Conservation (phyloP, 2,113 vertebrate species). For the Coregonus clupeaformis region DNA sequence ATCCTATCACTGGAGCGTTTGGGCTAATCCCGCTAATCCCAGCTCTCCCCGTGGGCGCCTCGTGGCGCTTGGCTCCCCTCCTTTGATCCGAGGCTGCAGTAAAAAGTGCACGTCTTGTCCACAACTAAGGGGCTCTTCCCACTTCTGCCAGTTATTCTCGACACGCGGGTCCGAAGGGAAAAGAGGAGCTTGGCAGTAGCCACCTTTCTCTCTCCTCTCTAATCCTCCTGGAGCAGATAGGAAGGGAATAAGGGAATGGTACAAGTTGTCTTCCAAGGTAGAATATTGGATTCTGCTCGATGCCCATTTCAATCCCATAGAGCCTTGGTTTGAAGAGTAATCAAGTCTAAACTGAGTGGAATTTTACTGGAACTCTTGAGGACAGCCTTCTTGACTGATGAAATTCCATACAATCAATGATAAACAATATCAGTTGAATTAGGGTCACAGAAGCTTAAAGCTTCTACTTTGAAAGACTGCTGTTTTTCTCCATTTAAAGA, state of each 20-base stretch:
- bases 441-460: background rate
- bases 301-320: constrained; percentile 28
- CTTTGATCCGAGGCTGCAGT: constrained; percentile 50
- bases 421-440: constrained; percentile 7
- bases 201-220: constrained; percentile 6
- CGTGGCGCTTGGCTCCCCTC: constrained; percentile 36
- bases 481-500: background rate
- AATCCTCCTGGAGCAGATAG: constrained; percentile 44
- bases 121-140: constrained; percentile 3
- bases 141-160: constrained; percentile 25
- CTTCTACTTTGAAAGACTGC: background rate
- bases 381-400: background rate
- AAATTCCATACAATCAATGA: constrained; percentile 16
- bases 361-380: constrained; percentile 11
- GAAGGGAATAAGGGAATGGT: constrained; percentile 10
- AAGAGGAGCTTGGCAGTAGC: constrained; percentile 47
- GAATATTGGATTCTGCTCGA: constrained; percentile 37
- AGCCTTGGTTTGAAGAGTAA: constrained; percentile 33
- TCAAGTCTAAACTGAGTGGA: constrained; percentile 25
- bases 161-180: constrained; percentile 28
- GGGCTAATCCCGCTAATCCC: constrained; percentile 56
- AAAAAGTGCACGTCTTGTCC: constrained; percentile 23
- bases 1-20: constrained; percentile 45
- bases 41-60: constrained; percentile 34
- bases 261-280: constrained; percentile 43